Percentiles rank a stretch among this genome's conserved stretches.
Conservation (phyloP, 2,888 invertebrate species). For the Drosophila glabriapex region DNA sequence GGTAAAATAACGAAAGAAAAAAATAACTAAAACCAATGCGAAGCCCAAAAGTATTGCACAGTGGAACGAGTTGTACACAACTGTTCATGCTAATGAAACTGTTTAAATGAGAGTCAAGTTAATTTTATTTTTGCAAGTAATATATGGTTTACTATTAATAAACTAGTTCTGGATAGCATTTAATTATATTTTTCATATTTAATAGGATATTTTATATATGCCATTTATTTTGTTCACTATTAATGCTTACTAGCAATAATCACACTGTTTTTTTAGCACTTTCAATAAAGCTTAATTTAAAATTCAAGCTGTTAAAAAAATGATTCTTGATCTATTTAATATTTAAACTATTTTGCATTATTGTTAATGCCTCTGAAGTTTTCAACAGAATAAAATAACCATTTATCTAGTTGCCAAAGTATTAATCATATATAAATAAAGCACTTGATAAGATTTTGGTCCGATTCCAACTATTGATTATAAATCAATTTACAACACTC, state of each 20-base stretch:
- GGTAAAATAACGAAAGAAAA: constrained; percentile 30
- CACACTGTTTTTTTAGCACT: neutral
- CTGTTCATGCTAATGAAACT: neutral
- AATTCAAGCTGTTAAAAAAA: neutral
- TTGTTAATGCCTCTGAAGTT: neutral
- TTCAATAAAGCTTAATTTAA: neutral
- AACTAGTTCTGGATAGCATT: neutral
- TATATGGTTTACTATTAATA: neutral
- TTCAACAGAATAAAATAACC: neutral
- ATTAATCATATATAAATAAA: neutral
- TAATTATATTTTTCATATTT: neutral
- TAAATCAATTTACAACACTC: neutral
- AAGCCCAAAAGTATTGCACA: constrained; percentile 20
- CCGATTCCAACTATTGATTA: neutral
- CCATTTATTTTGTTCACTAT: neutral
- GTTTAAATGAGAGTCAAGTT: neutral
- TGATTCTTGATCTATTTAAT: neutral
- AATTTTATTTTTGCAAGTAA: neutral
- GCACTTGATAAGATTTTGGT: neutral
- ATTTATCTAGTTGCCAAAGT: neutral
- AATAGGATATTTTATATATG: neutral
- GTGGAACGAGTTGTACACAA: constrained; percentile 9
- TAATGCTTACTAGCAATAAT: neutral
- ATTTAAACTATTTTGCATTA: neutral
- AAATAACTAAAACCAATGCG: neutral